Conservation (phyloP, 2,797 vertebrate genomes). For the Xenopus petersii region DNA sequence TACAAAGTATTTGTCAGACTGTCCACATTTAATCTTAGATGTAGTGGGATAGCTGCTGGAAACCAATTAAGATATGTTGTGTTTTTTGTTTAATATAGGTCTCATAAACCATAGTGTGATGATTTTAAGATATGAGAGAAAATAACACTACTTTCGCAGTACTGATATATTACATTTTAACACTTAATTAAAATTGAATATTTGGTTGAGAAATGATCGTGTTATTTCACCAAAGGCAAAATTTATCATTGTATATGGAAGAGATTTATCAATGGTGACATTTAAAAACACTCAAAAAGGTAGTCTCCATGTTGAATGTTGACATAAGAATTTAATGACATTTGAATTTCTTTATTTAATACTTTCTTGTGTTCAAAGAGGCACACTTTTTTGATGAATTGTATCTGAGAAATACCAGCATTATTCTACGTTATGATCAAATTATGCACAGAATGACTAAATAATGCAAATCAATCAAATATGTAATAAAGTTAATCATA, state of each 20-base stretch:
- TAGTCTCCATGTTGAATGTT: not conserved
- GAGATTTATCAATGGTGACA: not conserved
- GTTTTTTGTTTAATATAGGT: conserved; percentile 41
- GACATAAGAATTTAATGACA: not conserved
- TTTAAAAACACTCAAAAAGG: not conserved
- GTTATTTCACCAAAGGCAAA: not conserved
- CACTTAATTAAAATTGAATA: not conserved
- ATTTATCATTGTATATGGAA: not conserved
- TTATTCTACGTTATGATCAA: no score
- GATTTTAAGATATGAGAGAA: conserved; percentile 14
- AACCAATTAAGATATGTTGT: conserved; percentile 36
- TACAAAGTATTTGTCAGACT: conserved; percentile 38
- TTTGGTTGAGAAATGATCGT: not conserved
- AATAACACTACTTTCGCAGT: conserved; percentile 1
- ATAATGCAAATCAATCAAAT: no score
- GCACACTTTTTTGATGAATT: no score
- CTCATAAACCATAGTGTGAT: conserved; percentile 15
- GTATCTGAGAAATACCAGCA: no score
- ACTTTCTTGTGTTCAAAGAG: no score
- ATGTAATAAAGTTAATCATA: no score
- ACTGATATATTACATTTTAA: conserved; percentile 11
- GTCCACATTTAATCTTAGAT: conserved; percentile 30
- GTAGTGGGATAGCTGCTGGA: conserved; percentile 31
- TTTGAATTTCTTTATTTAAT: not conserved
- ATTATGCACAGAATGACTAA: no score